Conservation (phyloP, 23 tunicate species). For the Corella eumyota region DNA sequence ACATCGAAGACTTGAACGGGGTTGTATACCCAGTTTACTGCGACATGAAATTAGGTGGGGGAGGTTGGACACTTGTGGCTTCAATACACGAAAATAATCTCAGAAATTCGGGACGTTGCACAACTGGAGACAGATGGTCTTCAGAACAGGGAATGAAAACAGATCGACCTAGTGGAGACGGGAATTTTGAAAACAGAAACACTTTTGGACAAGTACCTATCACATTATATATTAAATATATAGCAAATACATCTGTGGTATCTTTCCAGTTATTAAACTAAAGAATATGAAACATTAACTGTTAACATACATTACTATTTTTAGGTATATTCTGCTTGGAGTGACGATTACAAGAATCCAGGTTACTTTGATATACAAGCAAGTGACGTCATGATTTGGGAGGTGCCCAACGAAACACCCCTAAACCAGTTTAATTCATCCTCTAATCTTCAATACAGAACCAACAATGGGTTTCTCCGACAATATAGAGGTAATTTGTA, state of each 20-base stretch:
- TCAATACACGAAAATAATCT: slow-evolving; percentile 79
- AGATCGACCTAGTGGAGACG: slow-evolving; percentile 19
- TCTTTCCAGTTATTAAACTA: no score
- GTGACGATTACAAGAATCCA: slow-evolving; percentile 63
- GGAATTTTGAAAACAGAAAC: slow-evolving; percentile 36
- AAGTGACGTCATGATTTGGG: slow-evolving; percentile 82
- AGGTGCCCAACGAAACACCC: slow-evolving; percentile 75
- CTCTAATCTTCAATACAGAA: slow-evolving; percentile 27
- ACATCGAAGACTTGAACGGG: slow-evolving; percentile 8
- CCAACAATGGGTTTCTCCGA: slow-evolving; percentile 19
- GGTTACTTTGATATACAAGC: slow-evolving; percentile 52
- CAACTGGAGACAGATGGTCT: slow-evolving; percentile 78
- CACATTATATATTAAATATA: no score
- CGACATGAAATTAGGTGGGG: slow-evolving; percentile 2
- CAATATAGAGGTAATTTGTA: slow-evolving; percentile 33
- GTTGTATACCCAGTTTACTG: slow-evolving; percentile 2
- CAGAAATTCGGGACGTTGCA: slow-evolving; percentile 38
- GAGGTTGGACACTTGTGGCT: slow-evolving; percentile 41
- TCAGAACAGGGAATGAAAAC: slow-evolving; percentile 13
- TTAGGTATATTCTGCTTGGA: slow-evolving; percentile 17
- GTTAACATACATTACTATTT: no score
- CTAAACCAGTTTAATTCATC: slow-evolving; percentile 7
- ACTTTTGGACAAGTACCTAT: slow-evolving; percentile 36
- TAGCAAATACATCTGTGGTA: no score
- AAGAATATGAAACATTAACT: no score